phyloP scores from a whole-genome alignment of 2,797 vertebrate species.

The Pipistrellus nathusii region DNA sequence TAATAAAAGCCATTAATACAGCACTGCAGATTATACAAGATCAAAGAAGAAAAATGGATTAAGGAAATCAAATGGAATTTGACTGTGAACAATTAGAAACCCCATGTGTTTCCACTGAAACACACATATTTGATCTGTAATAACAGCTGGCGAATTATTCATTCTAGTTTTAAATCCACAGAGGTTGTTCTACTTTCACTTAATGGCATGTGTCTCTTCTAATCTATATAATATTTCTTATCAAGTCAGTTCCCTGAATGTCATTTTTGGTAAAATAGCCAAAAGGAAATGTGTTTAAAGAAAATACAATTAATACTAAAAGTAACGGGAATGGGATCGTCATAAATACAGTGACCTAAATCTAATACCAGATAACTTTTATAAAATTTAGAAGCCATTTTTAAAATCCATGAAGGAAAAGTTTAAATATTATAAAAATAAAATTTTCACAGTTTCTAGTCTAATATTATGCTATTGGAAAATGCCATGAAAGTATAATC shows the following conservation, averaged over 20 bases:
- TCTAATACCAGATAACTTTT: conserved; percentile 34
- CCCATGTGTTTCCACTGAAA: conserved; percentile 69
- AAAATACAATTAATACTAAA: conserved; percentile 60
- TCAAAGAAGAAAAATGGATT: conserved; percentile 78
- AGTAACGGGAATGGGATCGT: conserved; percentile 46
- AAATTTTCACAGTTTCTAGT: not conserved
- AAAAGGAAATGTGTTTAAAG: conserved; percentile 66
- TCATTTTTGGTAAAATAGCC: conserved; percentile 66
- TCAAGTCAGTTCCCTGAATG: conserved; percentile 39
- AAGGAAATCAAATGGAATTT: conserved; percentile 78
- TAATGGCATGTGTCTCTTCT: conserved; percentile 57
- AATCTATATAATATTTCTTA: conserved; percentile 73
- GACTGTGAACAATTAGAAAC: conserved; percentile 77
- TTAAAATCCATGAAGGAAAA: not conserved
- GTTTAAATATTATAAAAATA: conserved; percentile 10
- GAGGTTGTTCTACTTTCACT: conserved; percentile 61
- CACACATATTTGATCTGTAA: conserved; percentile 77
- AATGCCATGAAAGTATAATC: not conserved
- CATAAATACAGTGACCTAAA: conserved; percentile 54
- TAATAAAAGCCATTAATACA: conserved; percentile 70
- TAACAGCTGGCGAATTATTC: conserved; percentile 76
- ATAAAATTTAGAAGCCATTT: conserved; percentile 12
- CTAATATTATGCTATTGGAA: not conserved
- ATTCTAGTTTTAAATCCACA: conserved; percentile 74
- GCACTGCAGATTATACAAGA: conserved; percentile 67